phyloP scores from a whole-genome alignment of 2,888 invertebrate species.

The Agonopterix alstromeriana region DNA sequence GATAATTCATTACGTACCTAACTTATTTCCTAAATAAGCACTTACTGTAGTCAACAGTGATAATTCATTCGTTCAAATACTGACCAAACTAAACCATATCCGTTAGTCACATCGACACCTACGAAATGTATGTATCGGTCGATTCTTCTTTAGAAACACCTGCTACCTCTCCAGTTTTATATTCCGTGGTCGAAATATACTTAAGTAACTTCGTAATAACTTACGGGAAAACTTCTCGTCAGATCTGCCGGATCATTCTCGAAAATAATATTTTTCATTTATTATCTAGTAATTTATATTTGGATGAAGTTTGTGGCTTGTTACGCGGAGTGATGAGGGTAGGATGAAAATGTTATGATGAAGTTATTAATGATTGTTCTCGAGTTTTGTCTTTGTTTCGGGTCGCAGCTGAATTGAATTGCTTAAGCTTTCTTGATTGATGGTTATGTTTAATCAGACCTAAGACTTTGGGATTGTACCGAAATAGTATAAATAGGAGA shows the following conservation, averaged over 20 bases:
- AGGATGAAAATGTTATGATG: conserved; percentile 1
- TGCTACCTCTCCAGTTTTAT: no score
- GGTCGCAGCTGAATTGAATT: background rate
- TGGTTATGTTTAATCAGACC: background rate
- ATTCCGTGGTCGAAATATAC: conserved; percentile 7
- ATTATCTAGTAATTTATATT: conserved; percentile 8
- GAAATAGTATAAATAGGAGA: background rate
- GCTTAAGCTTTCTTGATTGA: background rate
- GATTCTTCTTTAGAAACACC: no score
- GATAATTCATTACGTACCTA: no score
- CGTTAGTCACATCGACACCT: no score
- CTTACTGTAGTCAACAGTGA: no score
- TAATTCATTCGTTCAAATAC: no score
- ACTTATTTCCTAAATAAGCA: no score
- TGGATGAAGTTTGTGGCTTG: background rate
- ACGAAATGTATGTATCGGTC: no score
- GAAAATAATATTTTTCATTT: conserved; percentile 18
- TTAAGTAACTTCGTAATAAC: conserved; percentile 24
- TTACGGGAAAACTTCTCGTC: conserved; percentile 14
- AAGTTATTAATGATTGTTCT: background rate
- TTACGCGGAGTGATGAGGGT: conserved; percentile 2
- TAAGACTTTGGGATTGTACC: background rate
- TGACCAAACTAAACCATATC: no score
- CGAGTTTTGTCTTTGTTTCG: background rate
- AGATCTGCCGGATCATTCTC: conserved; percentile 18